These are phyloP conservation scores for Sicus ferrugineus DNA, from an alignment of 2,888 invertebrate species.

Conservation along the genomic window DNA sequence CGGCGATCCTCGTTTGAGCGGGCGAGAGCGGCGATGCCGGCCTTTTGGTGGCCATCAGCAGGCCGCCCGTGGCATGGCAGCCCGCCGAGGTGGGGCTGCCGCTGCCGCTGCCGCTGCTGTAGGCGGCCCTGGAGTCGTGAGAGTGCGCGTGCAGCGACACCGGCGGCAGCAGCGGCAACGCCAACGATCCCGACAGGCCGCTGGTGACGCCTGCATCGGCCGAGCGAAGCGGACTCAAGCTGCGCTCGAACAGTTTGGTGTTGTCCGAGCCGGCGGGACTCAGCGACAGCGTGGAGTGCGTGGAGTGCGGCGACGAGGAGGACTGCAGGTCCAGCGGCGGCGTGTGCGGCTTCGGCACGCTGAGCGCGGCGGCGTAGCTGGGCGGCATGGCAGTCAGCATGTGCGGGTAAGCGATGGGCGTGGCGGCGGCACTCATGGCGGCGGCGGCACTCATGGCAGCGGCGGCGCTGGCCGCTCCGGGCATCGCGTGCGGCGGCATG, in stretches of 20 bases:
- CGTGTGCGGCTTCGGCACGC: constrained; percentile 60
- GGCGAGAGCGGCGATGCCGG: constrained; percentile 55
- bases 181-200: constrained; percentile 25
- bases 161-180: constrained; percentile 32
- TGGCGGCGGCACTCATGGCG: constrained; percentile 50
- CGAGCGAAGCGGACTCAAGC: constrained; percentile 54
- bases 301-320: constrained; percentile 61
- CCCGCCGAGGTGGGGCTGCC: constrained; percentile 40
- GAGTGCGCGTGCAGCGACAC: background rate
- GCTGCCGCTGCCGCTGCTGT: constrained; percentile 22
- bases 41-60: constrained; percentile 53
- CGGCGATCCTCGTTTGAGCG: constrained; percentile 47
- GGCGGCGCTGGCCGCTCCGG: constrained; percentile 37
- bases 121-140: constrained; percentile 19
- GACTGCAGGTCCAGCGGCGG: constrained; percentile 64
- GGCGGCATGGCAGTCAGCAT: constrained; percentile 56
- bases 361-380: constrained; percentile 46
- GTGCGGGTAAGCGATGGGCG: constrained; percentile 45
- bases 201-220: constrained; percentile 13
- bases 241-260: constrained; percentile 61
- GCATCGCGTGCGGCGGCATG: constrained; percentile 51
- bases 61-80: constrained; percentile 42
- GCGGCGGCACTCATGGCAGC: constrained; percentile 61
- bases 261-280: constrained; percentile 64
- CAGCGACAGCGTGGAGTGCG: constrained; percentile 59